Evolutionary conservation across 1,140 invertebrate genomes (phyloP), one percentile per base, ranked within the genome.

Genomic region (Drosophila seguyi): DNA sequence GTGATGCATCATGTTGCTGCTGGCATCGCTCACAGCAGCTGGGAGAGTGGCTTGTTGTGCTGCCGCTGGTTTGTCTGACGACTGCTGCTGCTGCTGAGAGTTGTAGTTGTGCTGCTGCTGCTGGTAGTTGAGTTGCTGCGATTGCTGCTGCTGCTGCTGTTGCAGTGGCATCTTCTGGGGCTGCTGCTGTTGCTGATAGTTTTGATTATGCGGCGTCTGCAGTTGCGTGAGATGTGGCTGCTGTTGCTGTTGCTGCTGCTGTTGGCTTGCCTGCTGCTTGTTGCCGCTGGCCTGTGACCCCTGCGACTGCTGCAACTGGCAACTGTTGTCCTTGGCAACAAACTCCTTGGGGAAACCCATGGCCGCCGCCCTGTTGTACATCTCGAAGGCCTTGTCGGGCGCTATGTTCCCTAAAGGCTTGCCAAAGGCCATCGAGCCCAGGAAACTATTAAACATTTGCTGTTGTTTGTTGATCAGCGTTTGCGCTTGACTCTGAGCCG

Each of bases 381-480:
- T 92, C 42, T 92, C 92, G 45, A 92, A 87, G 7, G 92, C 92
- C 44, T 93, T 93, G 16, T 91, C 92, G 0, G 92, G 76, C n/a
- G 90, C 74, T 38, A 93, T 92, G 39, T 88, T 90, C 5, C 90
- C 90, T 48, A 92, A 53, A 11, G 88, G 81, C 56, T 92, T 92
- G 29, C 78, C 77, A 50, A 90, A 91, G 1, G 75, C 68, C 84
- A 93, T 90, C 0, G 92, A 81, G 1, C 91, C 90, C 63, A 92
- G 34, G 36, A 92, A 92, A 20, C 83, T 90, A 18, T 92, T 91
- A 27, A 88, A 92, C 86, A 92, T 93, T 79, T 92, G 90, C 34
- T 91, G 84, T 20, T 92, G 86, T 52, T 92, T 92, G 47, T 75
- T 81, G 0, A 90, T 27, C 44, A 78, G 31, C 14, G 83, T 56